Evolutionary conservation across 2,113 vertebrate species (phyloP).

Genomic region (Emydocephalus ijimae): DNA sequence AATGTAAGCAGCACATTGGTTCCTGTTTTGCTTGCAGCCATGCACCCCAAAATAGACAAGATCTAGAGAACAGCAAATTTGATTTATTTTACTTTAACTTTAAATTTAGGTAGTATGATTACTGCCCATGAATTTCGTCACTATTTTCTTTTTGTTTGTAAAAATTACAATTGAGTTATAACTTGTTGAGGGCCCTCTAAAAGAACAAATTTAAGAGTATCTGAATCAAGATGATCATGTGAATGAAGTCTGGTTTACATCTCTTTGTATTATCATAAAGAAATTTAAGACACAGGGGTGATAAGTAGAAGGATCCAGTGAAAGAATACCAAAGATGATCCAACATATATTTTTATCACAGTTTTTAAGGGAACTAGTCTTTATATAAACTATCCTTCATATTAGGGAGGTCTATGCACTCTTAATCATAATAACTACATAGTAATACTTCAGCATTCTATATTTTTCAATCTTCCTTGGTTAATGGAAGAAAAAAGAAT

Average conservation of each 20-base stretch:
- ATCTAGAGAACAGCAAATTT: not conserved
- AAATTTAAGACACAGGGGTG: not conserved
- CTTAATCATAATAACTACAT: not conserved
- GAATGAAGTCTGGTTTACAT: not conserved
- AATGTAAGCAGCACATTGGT: too few species aligned
- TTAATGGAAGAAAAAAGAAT: slow-evolving; percentile 57
- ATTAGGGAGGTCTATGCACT: not conserved
- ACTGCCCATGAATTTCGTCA: not conserved
- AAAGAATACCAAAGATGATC: not conserved
- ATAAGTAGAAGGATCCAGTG: not conserved
- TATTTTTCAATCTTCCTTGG: slow-evolving; percentile 60
- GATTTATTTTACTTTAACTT: not conserved
- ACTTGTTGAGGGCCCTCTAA: not conserved
- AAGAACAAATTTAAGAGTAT: not conserved
- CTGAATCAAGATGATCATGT: not conserved
- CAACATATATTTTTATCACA: not conserved
- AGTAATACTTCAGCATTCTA: slow-evolving; percentile 10
- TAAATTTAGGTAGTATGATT: not conserved
- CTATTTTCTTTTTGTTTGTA: not conserved
- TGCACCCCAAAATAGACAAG: too few species aligned
- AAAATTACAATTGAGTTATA: not conserved
- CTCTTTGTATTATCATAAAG: not conserved
- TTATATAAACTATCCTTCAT: not conserved
- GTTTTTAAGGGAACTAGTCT: not conserved
- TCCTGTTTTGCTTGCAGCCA: too few species aligned